Conservation (phyloP, 2,797 vertebrate genomes). For the Fringilla coelebs region DNA sequence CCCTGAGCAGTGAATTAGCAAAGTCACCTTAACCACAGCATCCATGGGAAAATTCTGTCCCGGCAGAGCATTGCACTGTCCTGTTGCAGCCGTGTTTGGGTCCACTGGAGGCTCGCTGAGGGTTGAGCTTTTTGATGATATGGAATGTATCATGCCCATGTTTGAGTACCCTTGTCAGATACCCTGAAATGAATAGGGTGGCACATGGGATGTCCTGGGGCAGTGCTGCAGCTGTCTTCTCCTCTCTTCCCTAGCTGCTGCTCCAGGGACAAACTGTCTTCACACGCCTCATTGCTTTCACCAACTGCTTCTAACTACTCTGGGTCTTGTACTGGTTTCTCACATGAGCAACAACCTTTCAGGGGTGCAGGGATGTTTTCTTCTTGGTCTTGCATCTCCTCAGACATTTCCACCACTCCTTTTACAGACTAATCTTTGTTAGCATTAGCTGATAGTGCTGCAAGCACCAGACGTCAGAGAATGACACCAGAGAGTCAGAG, state of each 20-base stretch:
- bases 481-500: background rate
- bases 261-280: background rate
- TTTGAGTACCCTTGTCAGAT: background rate
- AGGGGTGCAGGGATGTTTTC: background rate
- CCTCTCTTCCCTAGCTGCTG: background rate
- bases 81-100: fast-evolving
- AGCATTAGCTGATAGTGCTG: background rate
- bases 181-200: background rate
- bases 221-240: background rate
- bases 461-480: background rate
- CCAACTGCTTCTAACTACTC: background rate
- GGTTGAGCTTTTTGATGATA: background rate
- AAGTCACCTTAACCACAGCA: fast-evolving
- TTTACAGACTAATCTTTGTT: background rate
- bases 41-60: background rate
- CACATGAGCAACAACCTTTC: background rate
- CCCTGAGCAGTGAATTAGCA: background rate
- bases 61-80: background rate
- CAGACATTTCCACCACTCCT: background rate
- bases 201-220: background rate
- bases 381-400: background rate
- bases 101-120: fast-evolving
- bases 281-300: background rate
- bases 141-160: fast-evolving
- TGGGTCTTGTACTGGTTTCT: background rate